Conservation (phyloP, 2,888 invertebrate genomes). For the Gnatocerus cornutus region DNA sequence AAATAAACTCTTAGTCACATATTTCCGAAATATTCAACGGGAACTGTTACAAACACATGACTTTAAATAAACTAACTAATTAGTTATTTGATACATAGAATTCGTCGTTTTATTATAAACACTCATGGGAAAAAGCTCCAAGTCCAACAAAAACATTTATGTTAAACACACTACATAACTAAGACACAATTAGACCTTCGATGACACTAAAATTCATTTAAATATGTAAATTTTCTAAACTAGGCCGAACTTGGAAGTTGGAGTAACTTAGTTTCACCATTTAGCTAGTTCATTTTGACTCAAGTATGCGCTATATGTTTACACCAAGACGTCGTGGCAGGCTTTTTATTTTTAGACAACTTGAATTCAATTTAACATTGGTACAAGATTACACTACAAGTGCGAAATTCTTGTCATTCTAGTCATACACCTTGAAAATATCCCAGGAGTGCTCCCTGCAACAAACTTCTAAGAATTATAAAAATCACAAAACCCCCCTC, state of each 20-base stretch:
- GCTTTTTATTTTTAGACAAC: slow-evolving; percentile 69
- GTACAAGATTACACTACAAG: slow-evolving; percentile 45
- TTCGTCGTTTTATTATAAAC: slow-evolving; percentile 37
- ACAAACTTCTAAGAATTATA: not conserved
- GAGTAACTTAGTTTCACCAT: slow-evolving; percentile 58
- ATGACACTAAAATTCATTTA: not conserved
- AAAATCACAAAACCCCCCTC: not conserved
- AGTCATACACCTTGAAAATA: not conserved
- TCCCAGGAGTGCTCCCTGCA: not conserved
- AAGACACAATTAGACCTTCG: slow-evolving; percentile 4
- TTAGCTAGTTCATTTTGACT: slow-evolving; percentile 65
- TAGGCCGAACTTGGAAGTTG: slow-evolving; percentile 27
- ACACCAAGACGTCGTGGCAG: slow-evolving; percentile 65
- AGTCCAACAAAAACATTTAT: slow-evolving; percentile 31
- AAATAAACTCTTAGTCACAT: slow-evolving; percentile 46
- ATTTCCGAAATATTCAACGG: slow-evolving; percentile 23
- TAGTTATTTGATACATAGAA: slow-evolving; percentile 36
- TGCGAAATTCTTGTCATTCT: not conserved
- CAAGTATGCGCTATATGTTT: slow-evolving; percentile 67
- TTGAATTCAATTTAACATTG: slow-evolving; percentile 57
- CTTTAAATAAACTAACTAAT: slow-evolving; percentile 35
- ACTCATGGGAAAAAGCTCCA: slow-evolving; percentile 24
- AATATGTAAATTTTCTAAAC: slow-evolving; percentile 1
- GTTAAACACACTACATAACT: slow-evolving; percentile 16
- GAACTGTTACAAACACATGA: slow-evolving; percentile 9